phyloP scores from a whole-genome alignment of 2,888 invertebrate species.

The Euproctis similis region DNA sequence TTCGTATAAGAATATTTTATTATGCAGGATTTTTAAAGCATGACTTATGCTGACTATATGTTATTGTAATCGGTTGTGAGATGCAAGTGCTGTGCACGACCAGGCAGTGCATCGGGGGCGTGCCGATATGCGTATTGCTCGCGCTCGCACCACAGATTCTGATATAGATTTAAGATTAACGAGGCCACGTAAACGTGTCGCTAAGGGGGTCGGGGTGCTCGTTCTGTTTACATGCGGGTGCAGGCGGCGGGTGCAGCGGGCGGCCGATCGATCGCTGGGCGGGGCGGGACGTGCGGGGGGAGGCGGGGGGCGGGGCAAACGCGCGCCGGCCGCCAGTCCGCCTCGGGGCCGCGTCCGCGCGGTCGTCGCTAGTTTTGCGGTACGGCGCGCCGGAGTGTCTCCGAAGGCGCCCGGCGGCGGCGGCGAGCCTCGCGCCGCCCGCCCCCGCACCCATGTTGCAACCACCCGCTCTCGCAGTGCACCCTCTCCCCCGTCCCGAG shows the following conservation, averaged over 20 bases:
- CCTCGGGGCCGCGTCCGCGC: conserved; percentile 70
- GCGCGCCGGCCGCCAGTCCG: conserved; percentile 57
- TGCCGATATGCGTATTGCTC: conserved; percentile 36
- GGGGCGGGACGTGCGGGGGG: conserved; percentile 41
- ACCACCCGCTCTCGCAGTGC: conserved; percentile 47
- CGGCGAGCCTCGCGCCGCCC: conserved; percentile 71
- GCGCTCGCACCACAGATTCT: conserved; percentile 45
- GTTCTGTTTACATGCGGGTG: conserved; percentile 63
- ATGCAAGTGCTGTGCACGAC: conserved; percentile 7
- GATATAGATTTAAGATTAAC: conserved; percentile 69
- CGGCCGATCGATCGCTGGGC: conserved; percentile 58
- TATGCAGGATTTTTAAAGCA: too few relatives aligned
- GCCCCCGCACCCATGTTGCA: conserved; percentile 71
- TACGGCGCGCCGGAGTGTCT: conserved; percentile 68
- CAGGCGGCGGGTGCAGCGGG: conserved; percentile 77
- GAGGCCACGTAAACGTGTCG: conserved; percentile 49
- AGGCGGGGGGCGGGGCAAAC: conserved; percentile 43
- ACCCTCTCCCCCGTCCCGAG: conserved; percentile 34
- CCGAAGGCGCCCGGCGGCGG: conserved; percentile 67
- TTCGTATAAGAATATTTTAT: too few relatives aligned
- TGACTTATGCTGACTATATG: too few relatives aligned
- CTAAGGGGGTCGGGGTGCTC: conserved; percentile 77
- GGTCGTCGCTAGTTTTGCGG: conserved; percentile 63
- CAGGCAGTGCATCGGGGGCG: conserved; percentile 30
- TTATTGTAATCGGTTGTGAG: too few relatives aligned